Percentiles rank a stretch among this genome's conserved stretches.
phyloP scores from a whole-genome alignment of 1,140 invertebrate genomes.

The Cheumatopsyche charites region DNA sequence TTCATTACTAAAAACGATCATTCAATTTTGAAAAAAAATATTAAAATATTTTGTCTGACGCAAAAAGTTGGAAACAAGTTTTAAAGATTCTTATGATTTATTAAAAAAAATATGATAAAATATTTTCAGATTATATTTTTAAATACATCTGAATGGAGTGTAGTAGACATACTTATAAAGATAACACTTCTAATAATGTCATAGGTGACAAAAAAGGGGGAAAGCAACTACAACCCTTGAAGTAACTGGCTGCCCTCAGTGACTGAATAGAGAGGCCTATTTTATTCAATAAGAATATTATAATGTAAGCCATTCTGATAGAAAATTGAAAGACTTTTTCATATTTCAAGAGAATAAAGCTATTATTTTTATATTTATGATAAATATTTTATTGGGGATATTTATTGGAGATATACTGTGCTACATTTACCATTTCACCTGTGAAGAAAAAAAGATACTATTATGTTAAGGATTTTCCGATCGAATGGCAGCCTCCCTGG shows the following conservation, averaged over 20 bases:
- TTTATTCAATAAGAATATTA: constrained; percentile 32
- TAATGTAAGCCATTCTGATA: constrained; percentile 34
- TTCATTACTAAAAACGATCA: too few relatives aligned
- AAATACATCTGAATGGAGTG: not conserved
- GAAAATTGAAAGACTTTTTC: constrained; percentile 34
- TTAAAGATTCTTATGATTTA: too few relatives aligned
- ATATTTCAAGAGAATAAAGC: too few relatives aligned
- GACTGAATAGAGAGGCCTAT: constrained; percentile 33
- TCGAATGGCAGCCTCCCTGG: not conserved
- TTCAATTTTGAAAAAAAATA: too few relatives aligned
- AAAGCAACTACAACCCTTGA: constrained; percentile 28
- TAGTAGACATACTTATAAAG: not conserved
- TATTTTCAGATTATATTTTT: not conserved
- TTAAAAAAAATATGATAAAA: too few relatives aligned
- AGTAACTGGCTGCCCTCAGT: constrained; percentile 32
- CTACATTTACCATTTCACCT: not conserved
- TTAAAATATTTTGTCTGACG: too few relatives aligned
- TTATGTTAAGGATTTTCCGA: constrained; percentile 30
- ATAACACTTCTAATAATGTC: constrained; percentile 36
- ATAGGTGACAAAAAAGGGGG: constrained; percentile 24
- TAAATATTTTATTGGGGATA: too few relatives aligned
- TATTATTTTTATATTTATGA: too few relatives aligned
- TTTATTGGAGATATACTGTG: too few relatives aligned
- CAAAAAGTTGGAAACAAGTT: too few relatives aligned
- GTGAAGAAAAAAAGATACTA: constrained; percentile 6